A percentile compares a stretch with the other conserved stretches of the same genome.
These are phyloP conservation scores for Drosophila athabasca DNA, from an alignment of 1,140 invertebrate genomes.

Conservation along the genomic window DNA sequence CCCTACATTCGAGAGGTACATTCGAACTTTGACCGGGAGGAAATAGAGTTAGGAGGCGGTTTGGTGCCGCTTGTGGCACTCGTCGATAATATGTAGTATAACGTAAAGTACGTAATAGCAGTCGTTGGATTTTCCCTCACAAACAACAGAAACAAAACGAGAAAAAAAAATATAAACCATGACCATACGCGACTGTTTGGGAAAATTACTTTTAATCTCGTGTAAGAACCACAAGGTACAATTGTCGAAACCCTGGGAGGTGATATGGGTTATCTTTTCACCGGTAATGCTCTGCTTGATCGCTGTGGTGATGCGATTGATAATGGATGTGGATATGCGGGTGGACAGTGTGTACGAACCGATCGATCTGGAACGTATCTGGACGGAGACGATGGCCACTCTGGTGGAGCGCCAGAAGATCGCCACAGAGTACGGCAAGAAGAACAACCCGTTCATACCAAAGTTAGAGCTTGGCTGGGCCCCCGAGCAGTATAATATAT, in stretches of 20 bases:
- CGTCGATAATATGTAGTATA: too few species aligned
- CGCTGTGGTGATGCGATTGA: slow-evolving; percentile 26
- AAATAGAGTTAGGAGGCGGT: too few species aligned
- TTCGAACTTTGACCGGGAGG: too few species aligned
- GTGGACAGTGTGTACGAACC: slow-evolving; percentile 30
- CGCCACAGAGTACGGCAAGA: not conserved
- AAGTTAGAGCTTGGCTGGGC: slow-evolving; percentile 56
- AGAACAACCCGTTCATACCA: slow-evolving; percentile 42
- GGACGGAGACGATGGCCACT: slow-evolving; percentile 37
- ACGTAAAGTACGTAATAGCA: too few species aligned
- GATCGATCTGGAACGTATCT: slow-evolving; percentile 33
- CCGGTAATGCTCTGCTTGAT: slow-evolving; percentile 28
- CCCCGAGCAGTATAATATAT: slow-evolving; percentile 15
- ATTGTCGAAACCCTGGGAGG: slow-evolving; percentile 34
- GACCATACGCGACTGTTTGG: slow-evolving; percentile 36
- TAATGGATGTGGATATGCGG: not conserved
- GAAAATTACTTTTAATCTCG: slow-evolving; percentile 42
- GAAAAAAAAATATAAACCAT: slow-evolving; percentile 14
- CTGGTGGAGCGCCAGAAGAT: slow-evolving; percentile 10
- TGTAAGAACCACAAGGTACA: slow-evolving; percentile 56
- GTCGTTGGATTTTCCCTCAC: not conserved
- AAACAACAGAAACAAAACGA: too few species aligned
- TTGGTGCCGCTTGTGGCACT: too few species aligned
- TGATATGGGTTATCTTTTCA: slow-evolving; percentile 28
- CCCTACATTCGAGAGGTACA: too few species aligned